phyloP scores from a whole-genome alignment of 2,888 invertebrate species.

The Netelia inedita region DNA sequence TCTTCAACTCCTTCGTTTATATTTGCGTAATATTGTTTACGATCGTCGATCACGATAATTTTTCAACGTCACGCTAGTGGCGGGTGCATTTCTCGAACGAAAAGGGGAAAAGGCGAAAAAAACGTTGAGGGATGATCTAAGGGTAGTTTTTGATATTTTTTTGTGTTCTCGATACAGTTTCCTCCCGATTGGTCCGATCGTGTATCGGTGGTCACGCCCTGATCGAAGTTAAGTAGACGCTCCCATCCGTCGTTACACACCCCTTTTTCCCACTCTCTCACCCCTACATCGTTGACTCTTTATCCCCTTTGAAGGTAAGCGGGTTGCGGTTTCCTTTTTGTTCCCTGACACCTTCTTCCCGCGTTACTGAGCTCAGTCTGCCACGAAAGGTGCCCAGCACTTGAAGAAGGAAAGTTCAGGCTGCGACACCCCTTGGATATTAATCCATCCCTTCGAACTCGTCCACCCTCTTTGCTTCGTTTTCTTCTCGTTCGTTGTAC shows the following conservation, averaged over 20 bases:
- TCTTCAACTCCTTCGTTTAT: no score
- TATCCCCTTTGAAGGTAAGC: constrained; percentile 79
- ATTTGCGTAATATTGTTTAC: no score
- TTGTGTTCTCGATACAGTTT: constrained; percentile 50
- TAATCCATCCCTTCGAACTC: constrained; percentile 86
- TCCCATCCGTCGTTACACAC: constrained; percentile 72
- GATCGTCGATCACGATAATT: no score
- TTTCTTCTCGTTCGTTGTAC: constrained; percentile 12
- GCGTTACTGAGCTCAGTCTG: constrained; percentile 76
- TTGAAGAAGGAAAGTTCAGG: constrained; percentile 50
- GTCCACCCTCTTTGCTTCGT: constrained; percentile 84
- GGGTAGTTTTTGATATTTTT: neutral
- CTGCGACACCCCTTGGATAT: constrained; percentile 82
- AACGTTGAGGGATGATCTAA: no score
- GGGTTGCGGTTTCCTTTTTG: constrained; percentile 80
- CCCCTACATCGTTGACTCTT: constrained; percentile 35
- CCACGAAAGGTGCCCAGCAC: constrained; percentile 22
- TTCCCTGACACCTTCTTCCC: constrained; percentile 76
- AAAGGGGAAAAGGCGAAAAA: no score
- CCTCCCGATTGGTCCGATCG: constrained; percentile 76
- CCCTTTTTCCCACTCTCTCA: neutral
- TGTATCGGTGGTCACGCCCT: constrained; percentile 82
- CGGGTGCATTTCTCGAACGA: no score
- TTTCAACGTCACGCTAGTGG: no score
- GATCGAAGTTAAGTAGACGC: constrained; percentile 85